Percentiles rank a stretch among this genome's conserved stretches.
These are phyloP conservation scores for Drosophila rufa DNA, from an alignment of 1,140 invertebrate species.

Conservation along the genomic window DNA sequence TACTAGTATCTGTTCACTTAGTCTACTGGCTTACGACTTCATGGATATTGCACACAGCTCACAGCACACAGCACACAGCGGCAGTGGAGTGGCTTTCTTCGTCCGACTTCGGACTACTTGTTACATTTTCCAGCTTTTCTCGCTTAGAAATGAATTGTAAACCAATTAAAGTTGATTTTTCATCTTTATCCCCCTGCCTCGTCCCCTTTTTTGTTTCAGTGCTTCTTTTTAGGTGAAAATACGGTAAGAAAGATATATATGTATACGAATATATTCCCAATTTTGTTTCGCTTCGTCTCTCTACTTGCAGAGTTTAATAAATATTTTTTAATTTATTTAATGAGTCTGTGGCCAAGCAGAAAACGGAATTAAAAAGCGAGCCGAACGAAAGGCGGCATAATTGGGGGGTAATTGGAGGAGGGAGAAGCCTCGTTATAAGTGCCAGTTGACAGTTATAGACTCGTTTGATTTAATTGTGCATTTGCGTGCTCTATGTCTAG, in stretches of 20 bases:
- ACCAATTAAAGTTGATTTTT: conserved; percentile 80
- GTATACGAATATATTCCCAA: conserved; percentile 32
- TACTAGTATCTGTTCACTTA: conserved; percentile 63
- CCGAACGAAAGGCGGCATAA: conserved; percentile 38
- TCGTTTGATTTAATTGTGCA: conserved; percentile 69
- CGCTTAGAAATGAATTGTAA: conserved; percentile 78
- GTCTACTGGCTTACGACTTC: conserved; percentile 64
- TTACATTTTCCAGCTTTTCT: conserved; percentile 77
- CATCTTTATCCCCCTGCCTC: conserved; percentile 46
- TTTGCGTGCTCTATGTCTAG: conserved; percentile 56
- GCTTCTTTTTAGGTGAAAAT: conserved; percentile 76
- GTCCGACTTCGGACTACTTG: conserved; percentile 61
- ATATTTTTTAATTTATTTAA: conserved; percentile 63
- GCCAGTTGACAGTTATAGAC: conserved; percentile 61
- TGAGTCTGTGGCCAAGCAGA: conserved; percentile 26
- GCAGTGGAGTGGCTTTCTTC: conserved; percentile 62
- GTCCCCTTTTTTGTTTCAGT: conserved; percentile 16
- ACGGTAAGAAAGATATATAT: conserved; percentile 52
- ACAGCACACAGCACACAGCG: not conserved
- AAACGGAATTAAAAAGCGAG: conserved; percentile 27
- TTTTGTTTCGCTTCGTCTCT: conserved; percentile 45
- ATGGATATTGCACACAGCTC: conserved; percentile 71
- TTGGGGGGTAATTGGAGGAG: conserved; percentile 30
- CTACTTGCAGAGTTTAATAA: conserved; percentile 69
- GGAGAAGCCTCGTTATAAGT: conserved; percentile 43